phyloP scores from a whole-genome alignment of 2,113 vertebrate species.

The Pseudonaja textilis region DNA sequence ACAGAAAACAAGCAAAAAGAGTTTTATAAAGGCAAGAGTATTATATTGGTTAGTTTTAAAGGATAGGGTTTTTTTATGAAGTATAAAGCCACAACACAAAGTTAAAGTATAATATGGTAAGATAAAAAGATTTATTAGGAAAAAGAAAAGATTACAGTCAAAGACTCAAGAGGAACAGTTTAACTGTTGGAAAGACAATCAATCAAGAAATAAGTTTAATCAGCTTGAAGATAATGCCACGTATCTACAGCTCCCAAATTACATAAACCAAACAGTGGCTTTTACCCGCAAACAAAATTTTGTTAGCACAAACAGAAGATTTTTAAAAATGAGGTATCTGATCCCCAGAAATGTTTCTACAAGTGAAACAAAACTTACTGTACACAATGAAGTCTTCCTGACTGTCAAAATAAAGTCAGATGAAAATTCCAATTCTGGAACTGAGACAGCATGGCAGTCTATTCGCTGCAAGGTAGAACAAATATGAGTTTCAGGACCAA shows the following conservation, averaged over 20 bases:
- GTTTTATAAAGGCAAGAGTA: not conserved
- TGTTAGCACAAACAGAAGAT: not conserved
- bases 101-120: not conserved
- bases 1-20: not conserved
- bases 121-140: not conserved
- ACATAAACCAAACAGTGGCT: not conserved
- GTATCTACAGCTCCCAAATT: not conserved
- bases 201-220: not conserved
- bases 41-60: not conserved
- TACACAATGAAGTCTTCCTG: constrained; percentile 77
- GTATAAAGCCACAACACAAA: not conserved
- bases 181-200: not conserved
- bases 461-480: constrained; percentile 71
- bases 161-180: not conserved
- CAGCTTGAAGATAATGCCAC: not conserved
- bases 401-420: constrained; percentile 84
- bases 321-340: not conserved
- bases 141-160: not conserved
- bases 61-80: not conserved
- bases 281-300: not conserved
- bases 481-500: constrained; percentile 7
- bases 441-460: constrained; percentile 78
- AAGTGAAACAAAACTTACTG: constrained; percentile 70
- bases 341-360: not conserved
- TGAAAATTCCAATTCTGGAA: constrained; percentile 86